Base-by-base conservation (phyloP, 2,113 vertebrate species). In the Oreochromis niloticus region DNA sequence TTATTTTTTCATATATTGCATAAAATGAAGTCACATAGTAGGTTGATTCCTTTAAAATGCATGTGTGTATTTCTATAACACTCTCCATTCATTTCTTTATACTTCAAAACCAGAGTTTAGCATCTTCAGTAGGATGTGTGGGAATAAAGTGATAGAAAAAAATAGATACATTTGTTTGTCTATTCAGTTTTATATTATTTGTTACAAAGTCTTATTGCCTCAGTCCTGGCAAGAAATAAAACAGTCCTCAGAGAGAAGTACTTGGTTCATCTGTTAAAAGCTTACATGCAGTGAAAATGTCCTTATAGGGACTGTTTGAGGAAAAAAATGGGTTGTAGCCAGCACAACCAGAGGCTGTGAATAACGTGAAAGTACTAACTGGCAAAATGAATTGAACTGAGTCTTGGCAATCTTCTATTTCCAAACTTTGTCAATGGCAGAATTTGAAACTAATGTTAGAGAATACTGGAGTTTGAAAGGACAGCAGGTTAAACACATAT, bases 401-500 rank as follows among this genome's bases (percentile, higher is more conserved):
- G 43, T 48, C 24, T 75, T 48, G 71, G 43, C 24, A 75, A 30
- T 75, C 43, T 2, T 75, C 43, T 48, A 30, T 48, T 27, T 27
- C 24, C 9, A 30, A 9, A 48, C 0, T 11, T 48, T 48, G 9
- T 30, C n/a, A 48, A 30, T 75, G 1, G 48, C 27, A 71, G 24
- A 68, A 73, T 32, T 50, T 6, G 34, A 84, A 22, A 66, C 14
- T 75, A 48, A 4, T 17, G 9, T 75, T 75, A 75, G 71, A 75
- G 14, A 75, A 48, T 48, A 17, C 24, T 75, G 22, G 41, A 10
- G 41, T 75, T 55, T 83, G 59, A 41, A 24, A 82, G 79, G 54
- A 87, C 84, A 81, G 34, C 27, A 71, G 36, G 85, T 83, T 86
- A 73, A 90, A 22, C 54, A 82, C 71, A 83, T 89, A 92, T 94